phyloP scores from a whole-genome alignment of 1,140 invertebrate species.

The Myzus persicae region DNA sequence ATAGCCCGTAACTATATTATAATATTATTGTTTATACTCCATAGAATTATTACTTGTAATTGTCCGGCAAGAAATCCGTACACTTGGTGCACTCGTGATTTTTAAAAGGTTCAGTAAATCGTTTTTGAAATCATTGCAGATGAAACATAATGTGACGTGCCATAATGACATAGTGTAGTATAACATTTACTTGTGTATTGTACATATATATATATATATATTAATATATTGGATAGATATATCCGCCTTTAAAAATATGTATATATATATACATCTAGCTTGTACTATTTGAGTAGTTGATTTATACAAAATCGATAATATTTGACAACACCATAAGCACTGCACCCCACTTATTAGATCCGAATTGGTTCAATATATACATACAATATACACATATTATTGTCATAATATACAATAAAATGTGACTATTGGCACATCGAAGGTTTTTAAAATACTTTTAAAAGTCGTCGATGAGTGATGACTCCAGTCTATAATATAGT shows the following conservation, averaged over 20 bases:
- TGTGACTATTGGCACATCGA: neutral
- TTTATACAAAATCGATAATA: neutral
- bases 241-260: neutral
- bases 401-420: neutral
- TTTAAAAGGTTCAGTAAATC: neutral
- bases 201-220: no score
- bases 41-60: neutral
- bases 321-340: neutral
- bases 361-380: neutral
- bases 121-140: neutral
- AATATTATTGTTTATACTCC: no score
- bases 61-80: neutral
- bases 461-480: neutral
- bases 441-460: neutral
- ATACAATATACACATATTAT: neutral
- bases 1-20: neutral
- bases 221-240: neutral
- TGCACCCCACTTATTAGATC: no score
- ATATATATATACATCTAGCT: neutral
- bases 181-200: neutral
- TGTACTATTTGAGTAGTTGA: neutral
- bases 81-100: neutral
- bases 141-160: neutral
- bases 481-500: no score
- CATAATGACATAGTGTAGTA: neutral